Evolutionary conservation across 2,797 vertebrate species (phyloP).

Genomic region (Mormyrops boulengeri): DNA sequence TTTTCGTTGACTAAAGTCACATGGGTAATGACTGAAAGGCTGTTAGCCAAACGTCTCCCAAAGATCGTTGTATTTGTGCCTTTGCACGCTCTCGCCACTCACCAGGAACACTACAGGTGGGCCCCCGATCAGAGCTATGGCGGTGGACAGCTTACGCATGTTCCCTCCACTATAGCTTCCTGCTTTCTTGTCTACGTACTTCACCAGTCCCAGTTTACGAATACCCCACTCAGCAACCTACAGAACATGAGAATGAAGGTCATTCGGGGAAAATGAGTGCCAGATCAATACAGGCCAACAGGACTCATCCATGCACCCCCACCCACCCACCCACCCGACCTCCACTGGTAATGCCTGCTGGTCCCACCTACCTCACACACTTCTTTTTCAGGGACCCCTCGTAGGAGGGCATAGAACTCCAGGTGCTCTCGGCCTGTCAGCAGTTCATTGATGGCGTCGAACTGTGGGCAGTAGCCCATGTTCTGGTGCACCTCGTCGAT

Average conservation of each 20-base stretch:
- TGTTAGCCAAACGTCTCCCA: background rate
- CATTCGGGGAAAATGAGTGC: background rate
- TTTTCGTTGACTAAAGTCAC: background rate
- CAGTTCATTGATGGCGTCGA: slow-evolving; percentile 89
- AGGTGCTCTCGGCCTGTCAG: slow-evolving; percentile 89
- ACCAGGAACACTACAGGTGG: slow-evolving; percentile 97
- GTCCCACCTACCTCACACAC: slow-evolving; percentile 78
- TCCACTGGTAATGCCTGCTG: background rate
- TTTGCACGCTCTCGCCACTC: slow-evolving; percentile 43
- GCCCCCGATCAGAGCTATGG: slow-evolving; percentile 90
- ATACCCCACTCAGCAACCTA: slow-evolving; percentile 90
- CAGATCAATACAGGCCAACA: background rate
- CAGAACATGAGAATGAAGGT: background rate
- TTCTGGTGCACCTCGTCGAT: slow-evolving; percentile 85
- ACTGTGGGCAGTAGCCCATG: slow-evolving; percentile 97
- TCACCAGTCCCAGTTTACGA: slow-evolving; percentile 79
- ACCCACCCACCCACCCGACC: background rate
- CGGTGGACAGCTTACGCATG: slow-evolving; percentile 91
- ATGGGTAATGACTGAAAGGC: background rate
- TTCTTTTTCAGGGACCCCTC: slow-evolving; percentile 85
- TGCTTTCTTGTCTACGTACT: slow-evolving; percentile 74
- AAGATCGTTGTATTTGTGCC: background rate
- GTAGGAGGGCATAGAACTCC: slow-evolving; percentile 87
- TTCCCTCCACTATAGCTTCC: slow-evolving; percentile 96
- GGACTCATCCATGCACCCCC: background rate